Conservation (phyloP, 2,888 invertebrate genomes). For the Andricus curvator region DNA sequence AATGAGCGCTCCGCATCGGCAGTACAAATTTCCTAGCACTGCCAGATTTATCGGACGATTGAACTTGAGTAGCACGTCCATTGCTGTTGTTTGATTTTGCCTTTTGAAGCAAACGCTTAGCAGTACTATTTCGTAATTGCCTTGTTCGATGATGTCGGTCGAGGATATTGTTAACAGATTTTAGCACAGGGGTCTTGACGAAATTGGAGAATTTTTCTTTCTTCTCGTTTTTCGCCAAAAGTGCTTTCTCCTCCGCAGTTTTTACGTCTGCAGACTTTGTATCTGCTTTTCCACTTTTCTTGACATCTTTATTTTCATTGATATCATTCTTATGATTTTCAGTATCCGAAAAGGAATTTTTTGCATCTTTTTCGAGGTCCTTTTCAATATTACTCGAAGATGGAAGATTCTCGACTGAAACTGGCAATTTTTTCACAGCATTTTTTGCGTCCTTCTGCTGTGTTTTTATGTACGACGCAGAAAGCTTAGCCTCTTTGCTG, state of each 20-base stretch:
- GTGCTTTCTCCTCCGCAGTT: conserved; percentile 56
- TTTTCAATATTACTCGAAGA: conserved; percentile 30
- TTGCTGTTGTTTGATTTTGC: conserved; percentile 68
- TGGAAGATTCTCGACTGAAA: not conserved
- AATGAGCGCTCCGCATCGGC: conserved; percentile 90
- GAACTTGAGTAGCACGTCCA: conserved; percentile 60
- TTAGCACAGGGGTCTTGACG: conserved; percentile 68
- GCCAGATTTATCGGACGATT: conserved; percentile 76
- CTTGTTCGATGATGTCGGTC: conserved; percentile 73
- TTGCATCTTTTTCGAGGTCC: conserved; percentile 29
- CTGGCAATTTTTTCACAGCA: conserved; percentile 45
- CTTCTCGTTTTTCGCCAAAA: conserved; percentile 59
- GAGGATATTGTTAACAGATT: conserved; percentile 73
- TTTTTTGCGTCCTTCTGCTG: conserved; percentile 67
- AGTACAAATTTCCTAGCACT: conserved; percentile 85
- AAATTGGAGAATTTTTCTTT: conserved; percentile 65
- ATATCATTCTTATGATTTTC: conserved; percentile 49
- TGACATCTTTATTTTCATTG: conserved; percentile 44
- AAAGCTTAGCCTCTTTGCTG: conserved; percentile 72
- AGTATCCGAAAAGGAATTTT: conserved; percentile 54
- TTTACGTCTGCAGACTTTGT: conserved; percentile 48
- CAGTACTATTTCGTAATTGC: conserved; percentile 73
- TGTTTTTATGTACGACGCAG: conserved; percentile 70
- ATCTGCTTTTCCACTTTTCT: conserved; percentile 42
- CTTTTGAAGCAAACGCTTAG: conserved; percentile 73